Percentiles rank a stretch among this genome's conserved stretches.
Conservation (phyloP, 2,888 invertebrate genomes). For the Drosophila siamana region DNA sequence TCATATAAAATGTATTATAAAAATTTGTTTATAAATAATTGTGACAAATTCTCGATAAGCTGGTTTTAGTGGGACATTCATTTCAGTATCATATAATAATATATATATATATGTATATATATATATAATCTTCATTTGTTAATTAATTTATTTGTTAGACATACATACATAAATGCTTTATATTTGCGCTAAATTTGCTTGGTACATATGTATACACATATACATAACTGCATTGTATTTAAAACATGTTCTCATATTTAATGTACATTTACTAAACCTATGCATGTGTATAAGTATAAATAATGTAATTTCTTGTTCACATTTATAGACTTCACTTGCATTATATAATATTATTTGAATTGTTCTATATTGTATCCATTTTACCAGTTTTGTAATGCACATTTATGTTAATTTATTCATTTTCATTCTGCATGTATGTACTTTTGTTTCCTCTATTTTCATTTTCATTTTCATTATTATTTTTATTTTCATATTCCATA, state of each 20-base stretch:
- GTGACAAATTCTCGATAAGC: conserved; percentile 56
- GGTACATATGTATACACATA: conserved; percentile 33
- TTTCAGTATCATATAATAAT: conserved; percentile 40
- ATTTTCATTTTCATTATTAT: neutral
- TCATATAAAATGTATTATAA: conserved; percentile 70
- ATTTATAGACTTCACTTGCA: conserved; percentile 34
- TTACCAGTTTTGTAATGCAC: conserved; percentile 71
- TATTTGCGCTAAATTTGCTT: conserved; percentile 53
- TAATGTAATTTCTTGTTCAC: conserved; percentile 37
- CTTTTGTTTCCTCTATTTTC: conserved; percentile 4
- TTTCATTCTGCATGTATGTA: conserved; percentile 7
- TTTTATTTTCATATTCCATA: neutral
- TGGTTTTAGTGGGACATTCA: conserved; percentile 63
- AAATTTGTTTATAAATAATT: conserved; percentile 57
- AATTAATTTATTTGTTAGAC: conserved; percentile 32
- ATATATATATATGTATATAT: conserved; percentile 27
- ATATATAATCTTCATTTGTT: conserved; percentile 12
- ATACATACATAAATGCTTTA: conserved; percentile 68
- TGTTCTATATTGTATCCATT: conserved; percentile 75
- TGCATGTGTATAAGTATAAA: conserved; percentile 38
- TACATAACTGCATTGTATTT: conserved; percentile 22
- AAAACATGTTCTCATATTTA: conserved; percentile 30
- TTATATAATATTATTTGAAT: conserved; percentile 43
- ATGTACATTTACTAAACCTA: conserved; percentile 52
- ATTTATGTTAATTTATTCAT: conserved; percentile 48